These are phyloP conservation scores for Folsomia candida DNA, from an alignment of 2,888 invertebrate genomes.

Conservation along the genomic window DNA sequence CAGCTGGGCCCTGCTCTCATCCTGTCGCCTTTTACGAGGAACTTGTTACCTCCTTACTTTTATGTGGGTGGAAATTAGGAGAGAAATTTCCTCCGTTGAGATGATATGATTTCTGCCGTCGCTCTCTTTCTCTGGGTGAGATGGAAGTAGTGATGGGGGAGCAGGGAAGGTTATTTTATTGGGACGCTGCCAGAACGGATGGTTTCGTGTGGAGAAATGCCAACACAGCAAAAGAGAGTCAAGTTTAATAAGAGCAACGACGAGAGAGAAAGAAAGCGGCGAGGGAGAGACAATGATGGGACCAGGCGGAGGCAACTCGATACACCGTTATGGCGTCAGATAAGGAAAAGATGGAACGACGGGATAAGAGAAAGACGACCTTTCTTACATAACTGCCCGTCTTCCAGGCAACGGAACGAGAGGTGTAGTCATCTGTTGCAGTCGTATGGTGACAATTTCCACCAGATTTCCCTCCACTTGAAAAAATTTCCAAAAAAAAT, in stretches of 20 bases:
- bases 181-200: neutral
- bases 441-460: neutral
- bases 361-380: slow-evolving; percentile 7
- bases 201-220: neutral
- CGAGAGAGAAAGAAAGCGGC: neutral
- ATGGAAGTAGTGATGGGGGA: neutral
- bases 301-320: neutral
- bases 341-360: neutral
- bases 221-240: neutral
- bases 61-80: neutral
- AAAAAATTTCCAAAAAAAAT: no score
- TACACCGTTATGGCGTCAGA: neutral
- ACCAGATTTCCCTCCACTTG: slow-evolving; percentile 44
- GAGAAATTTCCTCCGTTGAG: neutral
- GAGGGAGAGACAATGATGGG: neutral
- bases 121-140: neutral
- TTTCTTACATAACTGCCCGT: neutral
- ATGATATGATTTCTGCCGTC: neutral
- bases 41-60: neutral
- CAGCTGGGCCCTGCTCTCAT: neutral
- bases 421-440: neutral
- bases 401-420: neutral
- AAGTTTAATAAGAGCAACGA: neutral
- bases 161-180: neutral
- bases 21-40: neutral